phyloP scores from a whole-genome alignment of 2,797 vertebrate species.

The Lophotriccus pileatus region DNA sequence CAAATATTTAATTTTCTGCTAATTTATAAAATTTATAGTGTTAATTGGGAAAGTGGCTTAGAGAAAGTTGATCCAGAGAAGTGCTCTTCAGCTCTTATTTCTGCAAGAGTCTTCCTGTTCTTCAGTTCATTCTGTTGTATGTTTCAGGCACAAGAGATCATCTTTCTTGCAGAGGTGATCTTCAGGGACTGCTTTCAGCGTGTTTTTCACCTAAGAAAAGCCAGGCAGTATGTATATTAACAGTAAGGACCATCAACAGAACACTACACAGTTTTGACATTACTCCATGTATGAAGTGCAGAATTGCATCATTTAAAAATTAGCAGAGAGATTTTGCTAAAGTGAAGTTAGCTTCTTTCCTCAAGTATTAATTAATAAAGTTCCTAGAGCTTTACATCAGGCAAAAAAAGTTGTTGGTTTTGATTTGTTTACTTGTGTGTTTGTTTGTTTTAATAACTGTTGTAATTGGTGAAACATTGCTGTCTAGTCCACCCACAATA shows the following conservation, averaged over 20 bases:
- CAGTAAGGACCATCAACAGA: not conserved
- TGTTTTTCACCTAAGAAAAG: not conserved
- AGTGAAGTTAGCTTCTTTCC: not conserved
- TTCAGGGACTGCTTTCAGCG: not conserved
- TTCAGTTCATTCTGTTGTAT: not conserved
- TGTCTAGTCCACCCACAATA: not conserved
- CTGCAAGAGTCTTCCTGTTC: not conserved
- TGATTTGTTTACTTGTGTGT: not conserved
- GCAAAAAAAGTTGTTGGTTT: not conserved
- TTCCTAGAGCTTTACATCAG: not conserved
- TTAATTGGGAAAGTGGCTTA: not conserved
- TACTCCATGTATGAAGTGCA: not conserved
- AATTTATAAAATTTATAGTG: not conserved
- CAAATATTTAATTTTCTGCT: not conserved
- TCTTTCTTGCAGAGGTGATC: not conserved
- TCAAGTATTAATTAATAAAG: not conserved
- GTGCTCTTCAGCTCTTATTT: not conserved
- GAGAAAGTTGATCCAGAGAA: not conserved
- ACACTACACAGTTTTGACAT: not conserved
- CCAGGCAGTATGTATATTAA: not conserved
- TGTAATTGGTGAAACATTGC: not conserved
- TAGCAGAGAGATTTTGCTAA: not conserved
- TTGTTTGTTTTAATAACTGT: not conserved
- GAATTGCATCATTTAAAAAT: not conserved
- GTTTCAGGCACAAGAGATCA: not conserved